phyloP scores from a whole-genome alignment of 2,797 vertebrate genomes.

The Chrosomus eos region DNA sequence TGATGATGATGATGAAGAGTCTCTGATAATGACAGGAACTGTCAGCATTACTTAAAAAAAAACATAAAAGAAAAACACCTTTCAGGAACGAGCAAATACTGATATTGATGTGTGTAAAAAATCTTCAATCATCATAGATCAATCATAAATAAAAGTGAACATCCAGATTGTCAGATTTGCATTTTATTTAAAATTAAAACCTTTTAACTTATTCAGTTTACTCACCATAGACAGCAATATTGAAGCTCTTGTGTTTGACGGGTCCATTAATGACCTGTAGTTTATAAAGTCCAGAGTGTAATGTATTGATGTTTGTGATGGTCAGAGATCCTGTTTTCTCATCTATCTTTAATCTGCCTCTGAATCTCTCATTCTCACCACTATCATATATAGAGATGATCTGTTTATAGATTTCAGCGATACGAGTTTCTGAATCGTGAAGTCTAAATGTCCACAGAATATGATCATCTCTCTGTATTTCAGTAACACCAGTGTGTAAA shows the following conservation, averaged over 20 bases:
- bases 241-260: rapidly evolving
- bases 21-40: neutral
- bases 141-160: neutral
- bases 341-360: neutral
- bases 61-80: neutral
- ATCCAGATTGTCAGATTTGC: neutral
- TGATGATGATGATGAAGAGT: neutral
- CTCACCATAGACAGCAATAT: neutral
- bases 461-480: rapidly evolving
- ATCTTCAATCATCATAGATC: neutral
- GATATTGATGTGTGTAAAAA: neutral
- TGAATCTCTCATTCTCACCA: neutral
- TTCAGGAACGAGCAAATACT: neutral
- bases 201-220: neutral
- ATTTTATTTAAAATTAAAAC: neutral
- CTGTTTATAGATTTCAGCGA: rapidly evolving
- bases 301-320: neutral
- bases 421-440: rapidly evolving
- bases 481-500: neutral
- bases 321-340: neutral
- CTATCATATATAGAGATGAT: neutral
- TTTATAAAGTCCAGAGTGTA: conserved; percentile 14
- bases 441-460: neutral
- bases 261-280: rapidly evolving
- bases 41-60: neutral